phyloP scores from a whole-genome alignment of 1,140 invertebrate species.

The Spodoptera frugiperda region DNA sequence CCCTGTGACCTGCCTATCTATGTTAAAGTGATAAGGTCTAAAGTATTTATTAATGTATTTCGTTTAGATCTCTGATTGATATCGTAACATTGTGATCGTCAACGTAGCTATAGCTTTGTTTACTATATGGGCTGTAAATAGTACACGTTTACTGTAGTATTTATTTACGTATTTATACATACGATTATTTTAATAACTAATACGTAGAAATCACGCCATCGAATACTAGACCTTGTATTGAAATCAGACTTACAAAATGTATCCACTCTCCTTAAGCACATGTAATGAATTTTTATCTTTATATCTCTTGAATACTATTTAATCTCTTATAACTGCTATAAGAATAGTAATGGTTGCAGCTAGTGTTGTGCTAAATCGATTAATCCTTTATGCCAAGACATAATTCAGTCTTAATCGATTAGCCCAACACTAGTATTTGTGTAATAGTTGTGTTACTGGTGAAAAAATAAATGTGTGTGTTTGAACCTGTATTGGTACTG shows the following conservation, averaged over 20 bases:
- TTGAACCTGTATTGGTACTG: neutral
- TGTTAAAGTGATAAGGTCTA: conserved; percentile 29
- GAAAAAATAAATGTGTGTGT: conserved; percentile 1
- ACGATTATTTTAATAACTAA: conserved; percentile 10
- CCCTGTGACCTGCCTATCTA: neutral
- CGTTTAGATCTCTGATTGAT: conserved; percentile 41
- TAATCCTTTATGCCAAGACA: neutral
- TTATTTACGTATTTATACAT: conserved; percentile 27
- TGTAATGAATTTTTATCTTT: conserved; percentile 6
- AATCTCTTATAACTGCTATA: conserved; percentile 1
- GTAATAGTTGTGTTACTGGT: neutral
- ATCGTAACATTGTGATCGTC: conserved; percentile 43
- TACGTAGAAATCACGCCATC: conserved; percentile 26
- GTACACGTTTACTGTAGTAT: conserved; percentile 33
- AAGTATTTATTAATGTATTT: conserved; percentile 25
- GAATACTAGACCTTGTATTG: conserved; percentile 21
- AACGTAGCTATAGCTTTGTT: conserved; percentile 37
- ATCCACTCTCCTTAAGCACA: conserved; percentile 2
- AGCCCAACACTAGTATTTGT: conserved; percentile 8
- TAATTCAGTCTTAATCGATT: neutral
- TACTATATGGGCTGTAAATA: conserved; percentile 33
- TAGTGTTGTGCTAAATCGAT: conserved; percentile 13
- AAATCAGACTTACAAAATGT: conserved; percentile 1
- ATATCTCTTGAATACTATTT: conserved; percentile 7
- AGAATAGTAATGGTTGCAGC: neutral